A percentile compares a stretch with the other conserved stretches of the same genome.
phyloP scores from a whole-genome alignment of 35 echinoderm and acorn worm species.

The Ophiothrix spiculata region DNA sequence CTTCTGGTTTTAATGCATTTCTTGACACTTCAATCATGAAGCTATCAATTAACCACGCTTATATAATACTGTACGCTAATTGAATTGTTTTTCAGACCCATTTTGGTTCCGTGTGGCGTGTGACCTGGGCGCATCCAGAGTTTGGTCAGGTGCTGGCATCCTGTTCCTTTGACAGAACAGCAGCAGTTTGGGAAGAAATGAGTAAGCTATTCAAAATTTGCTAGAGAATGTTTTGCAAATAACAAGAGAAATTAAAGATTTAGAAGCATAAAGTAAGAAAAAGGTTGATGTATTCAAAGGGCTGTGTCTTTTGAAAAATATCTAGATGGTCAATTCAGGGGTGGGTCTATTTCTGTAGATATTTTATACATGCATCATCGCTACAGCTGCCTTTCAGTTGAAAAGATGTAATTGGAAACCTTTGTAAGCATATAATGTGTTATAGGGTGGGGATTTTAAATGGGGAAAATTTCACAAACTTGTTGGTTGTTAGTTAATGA shows the following conservation, averaged over 20 bases:
- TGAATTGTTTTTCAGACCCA: slow-evolving; percentile 67
- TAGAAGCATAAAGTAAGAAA: no score
- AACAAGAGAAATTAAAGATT: no score
- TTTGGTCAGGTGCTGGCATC: slow-evolving; percentile 97
- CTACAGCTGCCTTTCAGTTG: no score
- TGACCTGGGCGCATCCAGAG: slow-evolving; percentile 98
- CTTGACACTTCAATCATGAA: not conserved
- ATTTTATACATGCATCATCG: no score
- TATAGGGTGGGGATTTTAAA: no score
- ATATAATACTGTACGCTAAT: not conserved
- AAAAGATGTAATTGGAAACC: no score
- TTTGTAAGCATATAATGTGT: no score
- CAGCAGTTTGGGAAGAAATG: slow-evolving; percentile 94
- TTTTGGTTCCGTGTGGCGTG: slow-evolving; percentile 95
- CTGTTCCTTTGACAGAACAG: slow-evolving; percentile 97
- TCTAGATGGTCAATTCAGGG: not conserved
- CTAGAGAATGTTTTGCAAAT: not conserved
- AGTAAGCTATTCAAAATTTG: slow-evolving; percentile 44
- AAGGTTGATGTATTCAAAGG: no score
- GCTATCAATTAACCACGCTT: not conserved
- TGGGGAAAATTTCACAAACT: no score
- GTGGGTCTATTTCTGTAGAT: no score
- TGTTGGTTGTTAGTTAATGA: no score
- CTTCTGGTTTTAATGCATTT: not conserved
- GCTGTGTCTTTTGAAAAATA: not conserved